These are phyloP conservation scores for Betta splendens DNA, from an alignment of 2,797 vertebrate species.

Conservation along the genomic window DNA sequence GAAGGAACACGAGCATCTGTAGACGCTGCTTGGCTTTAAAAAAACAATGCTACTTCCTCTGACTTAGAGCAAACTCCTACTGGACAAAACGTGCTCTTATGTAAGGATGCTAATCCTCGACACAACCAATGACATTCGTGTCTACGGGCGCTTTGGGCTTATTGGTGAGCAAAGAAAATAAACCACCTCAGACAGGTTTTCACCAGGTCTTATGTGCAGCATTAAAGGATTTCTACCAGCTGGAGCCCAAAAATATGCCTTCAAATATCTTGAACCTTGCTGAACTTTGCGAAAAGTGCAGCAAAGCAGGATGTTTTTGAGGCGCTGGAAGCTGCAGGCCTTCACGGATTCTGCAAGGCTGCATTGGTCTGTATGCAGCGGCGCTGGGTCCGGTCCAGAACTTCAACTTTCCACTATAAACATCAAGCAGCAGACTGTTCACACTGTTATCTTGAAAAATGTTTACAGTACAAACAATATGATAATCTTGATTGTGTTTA, in stretches of 20 bases:
- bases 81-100: conserved; percentile 29
- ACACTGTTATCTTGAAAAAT: no score
- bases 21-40: background rate
- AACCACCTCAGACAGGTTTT: conserved; percentile 41
- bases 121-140: conserved; percentile 26
- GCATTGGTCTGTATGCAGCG: conserved; percentile 8
- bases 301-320: conserved; percentile 32
- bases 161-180: conserved; percentile 46
- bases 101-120: conserved; percentile 41
- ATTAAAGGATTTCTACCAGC: conserved; percentile 53
- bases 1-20: conserved; percentile 47
- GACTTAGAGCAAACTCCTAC: conserved; percentile 33
- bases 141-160: conserved; percentile 33
- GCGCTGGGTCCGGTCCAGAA: background rate
- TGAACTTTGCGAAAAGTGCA: background rate
- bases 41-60: conserved; percentile 27
- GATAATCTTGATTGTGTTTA: background rate
- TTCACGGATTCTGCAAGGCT: conserved; percentile 15
- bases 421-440: no score
- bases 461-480: no score
- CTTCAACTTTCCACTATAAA: no score
- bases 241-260: conserved; percentile 29
- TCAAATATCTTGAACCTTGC: conserved; percentile 19
- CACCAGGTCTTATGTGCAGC: conserved; percentile 32
- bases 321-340: conserved; percentile 18